Evolutionary conservation across 2,888 invertebrate genomes (phyloP).

Genomic region (Cryptops parisi): DNA sequence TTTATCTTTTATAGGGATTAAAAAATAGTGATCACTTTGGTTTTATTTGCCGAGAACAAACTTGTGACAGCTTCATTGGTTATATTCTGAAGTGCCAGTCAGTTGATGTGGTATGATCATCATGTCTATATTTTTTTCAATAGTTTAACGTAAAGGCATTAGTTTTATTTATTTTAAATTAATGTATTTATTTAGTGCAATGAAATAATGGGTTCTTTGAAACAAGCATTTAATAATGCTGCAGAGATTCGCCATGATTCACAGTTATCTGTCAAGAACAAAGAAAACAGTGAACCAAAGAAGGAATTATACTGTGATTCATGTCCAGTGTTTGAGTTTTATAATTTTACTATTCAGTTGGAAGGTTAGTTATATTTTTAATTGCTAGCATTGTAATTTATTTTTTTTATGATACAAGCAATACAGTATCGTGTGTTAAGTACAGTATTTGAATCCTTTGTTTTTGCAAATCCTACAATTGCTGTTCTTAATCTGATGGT

Average conservation of each 20-base stretch:
- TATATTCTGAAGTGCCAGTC: slow-evolving; percentile 84
- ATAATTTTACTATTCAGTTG: slow-evolving; percentile 67
- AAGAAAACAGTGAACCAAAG: slow-evolving; percentile 27
- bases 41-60: slow-evolving; percentile 72
- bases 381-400: too few relatives aligned
- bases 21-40: slow-evolving; percentile 74
- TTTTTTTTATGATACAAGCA: too few relatives aligned
- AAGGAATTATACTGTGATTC: slow-evolving; percentile 65
- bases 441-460: too few relatives aligned
- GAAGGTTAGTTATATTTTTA: slow-evolving; percentile 43
- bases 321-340: slow-evolving; percentile 92
- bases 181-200: slow-evolving; percentile 35
- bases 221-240: slow-evolving; percentile 44
- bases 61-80: slow-evolving; percentile 52
- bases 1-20: too few relatives aligned
- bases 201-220: slow-evolving; percentile 43
- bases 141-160: neutral
- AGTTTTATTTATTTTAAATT: neutral
- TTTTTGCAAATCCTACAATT: too few relatives aligned
- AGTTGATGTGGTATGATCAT: slow-evolving; percentile 34
- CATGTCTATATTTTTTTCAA: neutral
- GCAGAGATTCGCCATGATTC: too few relatives aligned
- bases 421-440: too few relatives aligned
- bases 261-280: too few relatives aligned
- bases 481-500: too few relatives aligned